Percentiles rank a stretch among this genome's conserved stretches.
Evolutionary conservation across 2,888 invertebrate species (phyloP).

Genomic region (Euclidia mi): DNA sequence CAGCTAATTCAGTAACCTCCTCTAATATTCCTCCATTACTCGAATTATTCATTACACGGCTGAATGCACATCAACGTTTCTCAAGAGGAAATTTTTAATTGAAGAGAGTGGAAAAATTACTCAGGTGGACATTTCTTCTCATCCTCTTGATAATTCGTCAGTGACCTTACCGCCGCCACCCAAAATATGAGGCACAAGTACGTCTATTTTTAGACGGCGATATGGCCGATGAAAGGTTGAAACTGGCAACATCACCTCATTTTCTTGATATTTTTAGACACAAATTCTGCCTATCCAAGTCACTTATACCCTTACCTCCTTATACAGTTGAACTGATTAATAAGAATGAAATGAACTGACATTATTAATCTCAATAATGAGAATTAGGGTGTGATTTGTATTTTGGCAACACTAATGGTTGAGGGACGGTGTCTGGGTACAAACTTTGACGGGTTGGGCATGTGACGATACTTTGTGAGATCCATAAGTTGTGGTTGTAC

Average conservation of each 20-base stretch:
- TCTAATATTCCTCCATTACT: not conserved
- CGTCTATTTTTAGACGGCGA: not conserved
- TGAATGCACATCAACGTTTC: not conserved
- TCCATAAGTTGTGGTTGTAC: too few species aligned
- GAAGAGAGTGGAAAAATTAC: not conserved
- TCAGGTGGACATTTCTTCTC: not conserved
- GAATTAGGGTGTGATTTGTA: too few species aligned
- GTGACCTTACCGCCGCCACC: not conserved
- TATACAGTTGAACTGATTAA: too few species aligned
- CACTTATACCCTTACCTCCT: too few species aligned
- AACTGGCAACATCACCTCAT: not conserved
- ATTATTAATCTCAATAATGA: too few species aligned
- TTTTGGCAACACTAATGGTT: too few species aligned
- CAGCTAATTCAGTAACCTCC: too few species aligned
- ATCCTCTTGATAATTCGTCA: not conserved
- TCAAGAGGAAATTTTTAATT: constrained; percentile 2
- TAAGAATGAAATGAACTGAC: too few species aligned
- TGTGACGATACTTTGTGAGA: too few species aligned
- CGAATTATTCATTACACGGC: not conserved
- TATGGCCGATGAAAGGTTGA: constrained; percentile 1
- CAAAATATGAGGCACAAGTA: not conserved
- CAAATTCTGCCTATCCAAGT: not conserved
- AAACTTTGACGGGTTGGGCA: too few species aligned
- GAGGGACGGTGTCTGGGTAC: too few species aligned
- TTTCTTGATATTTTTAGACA: not conserved